Base-by-base conservation (phyloP, 2,113 vertebrate species). In the Lipophrys pholis region DNA sequence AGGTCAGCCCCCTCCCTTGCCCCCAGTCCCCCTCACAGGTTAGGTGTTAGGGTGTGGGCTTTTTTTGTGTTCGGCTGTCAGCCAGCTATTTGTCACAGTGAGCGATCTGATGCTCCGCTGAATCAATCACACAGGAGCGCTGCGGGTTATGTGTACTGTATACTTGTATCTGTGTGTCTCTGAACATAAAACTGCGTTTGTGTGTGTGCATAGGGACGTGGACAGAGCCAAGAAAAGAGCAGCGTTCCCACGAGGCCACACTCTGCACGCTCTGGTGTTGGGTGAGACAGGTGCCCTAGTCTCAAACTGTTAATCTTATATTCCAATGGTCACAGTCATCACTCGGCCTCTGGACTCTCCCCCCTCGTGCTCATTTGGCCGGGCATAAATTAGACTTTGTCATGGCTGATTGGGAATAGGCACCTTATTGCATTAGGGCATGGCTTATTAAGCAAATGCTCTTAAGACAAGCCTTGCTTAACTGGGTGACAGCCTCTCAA, bases 391-490 rank as follows among this genome's bases (percentile, higher is more conserved):
- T 90, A 90, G 83, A 90, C 88, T 93, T 91, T 87, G 92, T 91
- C 91, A 93, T 88, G 92, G 88, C 85, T 94, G 93, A 94, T 93
- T 92, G 90, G 86, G 82, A 93, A 90, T 92, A 87, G 91, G 93
- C 91, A 91, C 90, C 90, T 91, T 91, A 93, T 93, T 93, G 93
- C 91, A 90, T 93, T 92, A 93, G 90, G 75, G 69, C 87, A 93
- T 58, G 92, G 90, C 86, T 92, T 93, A 93, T 94, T 94, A 93
- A 91, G 87, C 92, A 90, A 90, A 93, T 82, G 88, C 89, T 93
- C 90, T 90, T 88, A 93, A 91, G 90, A 85, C 87, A 89, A 84
- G 91, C 88, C 86, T 91, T 91, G 89, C 89, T 94, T 92, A 94
- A 92, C 90, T 88, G 88, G 91, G 86, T 88, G 91, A 92, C 91